These are phyloP conservation scores for Panthera uncia DNA, from an alignment of 2,113 vertebrate species.

Conservation along the genomic window DNA sequence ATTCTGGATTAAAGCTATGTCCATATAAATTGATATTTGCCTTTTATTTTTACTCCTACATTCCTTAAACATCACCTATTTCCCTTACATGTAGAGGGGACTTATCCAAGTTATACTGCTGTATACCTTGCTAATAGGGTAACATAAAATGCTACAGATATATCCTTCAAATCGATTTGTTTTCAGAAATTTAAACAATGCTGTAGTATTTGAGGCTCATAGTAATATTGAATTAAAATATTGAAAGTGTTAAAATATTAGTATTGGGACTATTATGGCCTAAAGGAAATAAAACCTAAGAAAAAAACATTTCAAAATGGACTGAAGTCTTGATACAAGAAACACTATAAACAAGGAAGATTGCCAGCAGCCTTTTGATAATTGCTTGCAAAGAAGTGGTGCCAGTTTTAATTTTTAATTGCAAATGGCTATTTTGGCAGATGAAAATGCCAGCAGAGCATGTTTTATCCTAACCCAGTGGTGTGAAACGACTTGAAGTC, in stretches of 20 bases:
- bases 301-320: slow-evolving; percentile 76
- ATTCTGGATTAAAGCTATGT: background rate
- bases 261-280: slow-evolving; percentile 45
- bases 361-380: slow-evolving; percentile 86
- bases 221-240: background rate
- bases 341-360: slow-evolving; percentile 82
- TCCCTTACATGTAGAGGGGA: background rate
- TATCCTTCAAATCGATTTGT: background rate
- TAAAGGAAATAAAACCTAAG: slow-evolving; percentile 70
- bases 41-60: background rate
- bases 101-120: background rate
- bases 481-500: slow-evolving; percentile 74
- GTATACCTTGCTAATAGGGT: background rate
- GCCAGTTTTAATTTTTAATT: slow-evolving; percentile 88
- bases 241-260: slow-evolving; percentile 40
- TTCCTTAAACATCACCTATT: slow-evolving; percentile 35
- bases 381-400: slow-evolving; percentile 81
- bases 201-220: background rate
- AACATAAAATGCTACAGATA: background rate
- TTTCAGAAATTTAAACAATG: background rate
- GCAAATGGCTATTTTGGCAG: slow-evolving; percentile 88
- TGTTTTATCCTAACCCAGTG: slow-evolving; percentile 75
- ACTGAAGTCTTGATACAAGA: slow-evolving; percentile 82
- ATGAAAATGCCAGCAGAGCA: slow-evolving; percentile 77
- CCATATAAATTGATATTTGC: background rate